A percentile compares a stretch with the other conserved stretches of the same genome.
Conservation (phyloP, 2,113 vertebrate species). For the Drymodes brunneopygia region DNA sequence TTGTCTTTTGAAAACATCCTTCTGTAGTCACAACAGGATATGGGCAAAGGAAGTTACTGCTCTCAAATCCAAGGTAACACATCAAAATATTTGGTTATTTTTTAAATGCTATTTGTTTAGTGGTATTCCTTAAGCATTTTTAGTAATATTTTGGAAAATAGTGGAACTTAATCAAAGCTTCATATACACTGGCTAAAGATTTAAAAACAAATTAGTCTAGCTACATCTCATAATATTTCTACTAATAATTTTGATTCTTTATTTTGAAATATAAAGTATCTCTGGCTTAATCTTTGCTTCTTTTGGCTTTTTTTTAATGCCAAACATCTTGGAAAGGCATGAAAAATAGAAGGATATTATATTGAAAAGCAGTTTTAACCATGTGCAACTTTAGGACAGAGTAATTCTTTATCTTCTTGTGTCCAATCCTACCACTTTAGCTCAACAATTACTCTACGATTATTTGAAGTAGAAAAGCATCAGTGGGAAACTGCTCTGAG, state of each 20-base stretch:
- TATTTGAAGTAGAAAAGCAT: background rate
- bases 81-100: background rate
- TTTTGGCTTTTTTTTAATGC: background rate
- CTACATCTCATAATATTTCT: background rate
- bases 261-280: background rate
- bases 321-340: background rate
- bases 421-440: background rate
- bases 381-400: background rate
- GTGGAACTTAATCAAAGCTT: background rate
- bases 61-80: constrained; percentile 1
- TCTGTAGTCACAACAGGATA: background rate
- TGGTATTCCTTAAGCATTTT: background rate
- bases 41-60: background rate
- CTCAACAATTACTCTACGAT: background rate
- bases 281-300: background rate
- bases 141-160: background rate
- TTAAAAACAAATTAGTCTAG: background rate
- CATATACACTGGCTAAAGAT: background rate
- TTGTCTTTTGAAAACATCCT: background rate
- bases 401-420: background rate
- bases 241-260: background rate
- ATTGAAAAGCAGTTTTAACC: background rate
- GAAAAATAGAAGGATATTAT: background rate
- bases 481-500: background rate
- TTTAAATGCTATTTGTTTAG: background rate